phyloP scores from a whole-genome alignment of 2,888 invertebrate genomes.

The Rosalia funebris region DNA sequence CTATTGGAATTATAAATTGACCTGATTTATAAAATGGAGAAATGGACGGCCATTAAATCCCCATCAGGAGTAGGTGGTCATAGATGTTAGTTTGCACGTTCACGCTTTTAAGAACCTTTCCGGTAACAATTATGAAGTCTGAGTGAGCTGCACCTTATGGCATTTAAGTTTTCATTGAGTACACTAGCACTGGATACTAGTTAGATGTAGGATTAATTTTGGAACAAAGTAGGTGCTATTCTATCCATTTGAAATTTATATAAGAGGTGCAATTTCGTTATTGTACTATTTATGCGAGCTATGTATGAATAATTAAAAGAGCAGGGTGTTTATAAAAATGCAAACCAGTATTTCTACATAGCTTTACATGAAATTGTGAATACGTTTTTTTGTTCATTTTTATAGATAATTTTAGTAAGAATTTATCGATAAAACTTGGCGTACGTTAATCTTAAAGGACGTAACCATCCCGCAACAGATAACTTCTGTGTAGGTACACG shows the following conservation, averaged over 20 bases:
- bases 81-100: slow-evolving; percentile 2
- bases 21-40: neutral
- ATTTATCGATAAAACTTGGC: slow-evolving; percentile 5
- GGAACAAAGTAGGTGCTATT: neutral
- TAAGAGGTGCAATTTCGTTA: neutral
- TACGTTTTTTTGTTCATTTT: neutral
- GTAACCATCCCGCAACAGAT: neutral
- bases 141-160: neutral
- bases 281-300: neutral
- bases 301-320: neutral
- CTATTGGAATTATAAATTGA: neutral
- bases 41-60: slow-evolving; percentile 6
- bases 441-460: neutral
- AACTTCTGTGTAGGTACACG: neutral
- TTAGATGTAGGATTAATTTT: neutral
- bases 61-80: neutral
- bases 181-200: neutral
- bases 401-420: neutral
- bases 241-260: neutral
- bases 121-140: neutral
- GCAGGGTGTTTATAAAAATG: slow-evolving; percentile 5
- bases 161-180: neutral
- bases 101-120: neutral
- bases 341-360: slow-evolving; percentile 21
- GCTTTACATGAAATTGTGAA: slow-evolving; percentile 2